Evolutionary conservation across 2,888 invertebrate genomes (phyloP).

Genomic region (Trilocha varians): DNA sequence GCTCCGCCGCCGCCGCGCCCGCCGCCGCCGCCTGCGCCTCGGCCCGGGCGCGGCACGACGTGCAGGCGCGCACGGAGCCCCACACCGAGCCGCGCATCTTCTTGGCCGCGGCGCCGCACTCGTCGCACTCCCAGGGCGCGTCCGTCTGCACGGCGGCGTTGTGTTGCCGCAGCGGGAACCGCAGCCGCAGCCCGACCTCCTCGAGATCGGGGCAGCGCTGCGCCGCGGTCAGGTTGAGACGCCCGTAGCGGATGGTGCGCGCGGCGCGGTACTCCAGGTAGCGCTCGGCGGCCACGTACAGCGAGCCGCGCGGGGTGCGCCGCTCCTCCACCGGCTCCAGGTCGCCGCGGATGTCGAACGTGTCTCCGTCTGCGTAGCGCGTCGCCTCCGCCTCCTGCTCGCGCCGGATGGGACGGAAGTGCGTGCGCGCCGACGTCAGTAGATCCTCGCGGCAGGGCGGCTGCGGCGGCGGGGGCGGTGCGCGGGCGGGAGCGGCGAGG

Average conservation of each 20-base stretch:
- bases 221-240: slow-evolving; percentile 44
- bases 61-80: slow-evolving; percentile 42
- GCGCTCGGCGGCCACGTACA: slow-evolving; percentile 67
- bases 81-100: slow-evolving; percentile 52
- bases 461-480: slow-evolving; percentile 14
- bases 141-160: slow-evolving; percentile 53
- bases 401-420: slow-evolving; percentile 86
- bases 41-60: slow-evolving; percentile 28
- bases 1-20: slow-evolving; percentile 12
- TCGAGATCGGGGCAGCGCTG: slow-evolving; percentile 50
- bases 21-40: slow-evolving; percentile 12
- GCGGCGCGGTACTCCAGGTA: slow-evolving; percentile 68
- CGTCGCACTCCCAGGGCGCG: slow-evolving; percentile 48
- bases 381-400: slow-evolving; percentile 44
- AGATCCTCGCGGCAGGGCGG: slow-evolving; percentile 74
- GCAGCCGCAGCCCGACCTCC: slow-evolving; percentile 72
- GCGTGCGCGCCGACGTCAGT: slow-evolving; percentile 83
- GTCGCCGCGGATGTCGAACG: slow-evolving; percentile 77
- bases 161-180: slow-evolving; percentile 73
- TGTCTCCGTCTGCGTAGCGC: slow-evolving; percentile 79
- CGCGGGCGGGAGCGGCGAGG: slow-evolving; percentile 16
- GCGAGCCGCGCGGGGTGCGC: slow-evolving; percentile 77
- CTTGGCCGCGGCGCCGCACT: slow-evolving; percentile 50
- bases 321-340: slow-evolving; percentile 77
- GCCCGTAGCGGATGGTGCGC: slow-evolving; percentile 52